phyloP scores from a whole-genome alignment of 2,113 vertebrate genomes.

The Scolopax mira region DNA sequence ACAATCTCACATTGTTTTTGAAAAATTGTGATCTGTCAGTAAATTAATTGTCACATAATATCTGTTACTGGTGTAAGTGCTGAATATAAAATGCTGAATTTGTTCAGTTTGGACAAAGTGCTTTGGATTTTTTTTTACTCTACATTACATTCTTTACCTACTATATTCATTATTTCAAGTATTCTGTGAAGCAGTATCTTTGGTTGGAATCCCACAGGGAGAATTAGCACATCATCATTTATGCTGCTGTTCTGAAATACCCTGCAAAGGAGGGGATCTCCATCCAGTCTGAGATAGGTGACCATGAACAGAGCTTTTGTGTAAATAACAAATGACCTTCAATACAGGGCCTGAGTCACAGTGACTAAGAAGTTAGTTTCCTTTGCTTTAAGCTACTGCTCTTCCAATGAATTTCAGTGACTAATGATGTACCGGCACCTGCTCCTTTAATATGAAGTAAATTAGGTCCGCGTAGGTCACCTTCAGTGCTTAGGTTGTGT shows the following conservation, averaged over 20 bases:
- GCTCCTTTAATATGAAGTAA: not conserved
- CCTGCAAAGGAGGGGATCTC: not conserved
- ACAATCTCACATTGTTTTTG: not conserved
- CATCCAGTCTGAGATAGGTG: not conserved
- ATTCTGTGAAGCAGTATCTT: not conserved
- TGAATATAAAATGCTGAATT: too few species aligned
- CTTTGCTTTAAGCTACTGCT: not conserved
- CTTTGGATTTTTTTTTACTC: not conserved
- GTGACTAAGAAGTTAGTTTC: not conserved
- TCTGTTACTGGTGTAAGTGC: not conserved
- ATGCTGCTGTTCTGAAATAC: not conserved
- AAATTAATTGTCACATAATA: not conserved
- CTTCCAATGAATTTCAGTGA: not conserved
- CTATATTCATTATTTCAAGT: not conserved
- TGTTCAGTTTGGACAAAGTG: too few species aligned
- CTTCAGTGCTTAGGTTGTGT: not conserved
- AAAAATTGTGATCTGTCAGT: not conserved
- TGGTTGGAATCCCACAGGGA: not conserved
- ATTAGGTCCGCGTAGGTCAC: not conserved
- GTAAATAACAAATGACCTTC: not conserved
- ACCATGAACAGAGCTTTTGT: not conserved
- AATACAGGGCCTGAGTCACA: not conserved
- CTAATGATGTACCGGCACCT: not conserved
- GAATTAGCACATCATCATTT: not conserved
- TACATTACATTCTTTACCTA: not conserved